Base-by-base conservation (phyloP, 2,113 vertebrate species). In the Eretmochelys imbricata region DNA sequence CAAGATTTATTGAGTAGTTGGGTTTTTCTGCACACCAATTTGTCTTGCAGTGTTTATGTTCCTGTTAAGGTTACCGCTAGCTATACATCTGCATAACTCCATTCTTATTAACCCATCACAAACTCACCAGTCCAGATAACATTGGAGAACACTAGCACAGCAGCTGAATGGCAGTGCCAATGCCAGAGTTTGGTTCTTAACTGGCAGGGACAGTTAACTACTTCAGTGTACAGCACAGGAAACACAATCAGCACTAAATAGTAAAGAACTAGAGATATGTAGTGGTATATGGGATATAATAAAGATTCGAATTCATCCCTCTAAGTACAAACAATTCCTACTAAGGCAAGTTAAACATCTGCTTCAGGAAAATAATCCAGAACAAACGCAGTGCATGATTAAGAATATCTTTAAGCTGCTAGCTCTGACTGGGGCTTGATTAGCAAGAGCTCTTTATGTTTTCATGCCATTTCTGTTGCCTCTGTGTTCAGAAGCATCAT, bases 311-410 rank as follows among this genome's bases (percentile, higher is more conserved):
- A 90, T 81, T 80, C 50, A 84, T 92, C 22, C 49, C 78, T 85
- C 20, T 75, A 55, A 96, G 6, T 2, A 10, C 7, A 89, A 57
- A 14, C 57, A 95, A 80, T 49, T 83, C 53, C 54, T 75, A 5
- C 19, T 62, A 92, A 11, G 94, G 7, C 10, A 93, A 90, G 8
- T 80, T 69, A 91, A 22, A 91, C 81, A 95, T 93, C 83, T 92
- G 79, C 69, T 93, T 95, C 76, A 89, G 54, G 89, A 95, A 94
- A 92, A 54, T 88, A 93, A 85, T 88, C 35, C 65, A 82, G n/a
- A 5, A 89, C 50, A 84, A 91, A 87, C 88, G 57, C 59, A 92
- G 1, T 0, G 24, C 75, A 94, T 50, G 53, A 96, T 93, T 93
- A 95, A 94, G 80, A 80, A n/a, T 35, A 88, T 14, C 93, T 89